Base-by-base conservation (phyloP, 2,797 vertebrate genomes). In the Ctenopoma kingsleyae region DNA sequence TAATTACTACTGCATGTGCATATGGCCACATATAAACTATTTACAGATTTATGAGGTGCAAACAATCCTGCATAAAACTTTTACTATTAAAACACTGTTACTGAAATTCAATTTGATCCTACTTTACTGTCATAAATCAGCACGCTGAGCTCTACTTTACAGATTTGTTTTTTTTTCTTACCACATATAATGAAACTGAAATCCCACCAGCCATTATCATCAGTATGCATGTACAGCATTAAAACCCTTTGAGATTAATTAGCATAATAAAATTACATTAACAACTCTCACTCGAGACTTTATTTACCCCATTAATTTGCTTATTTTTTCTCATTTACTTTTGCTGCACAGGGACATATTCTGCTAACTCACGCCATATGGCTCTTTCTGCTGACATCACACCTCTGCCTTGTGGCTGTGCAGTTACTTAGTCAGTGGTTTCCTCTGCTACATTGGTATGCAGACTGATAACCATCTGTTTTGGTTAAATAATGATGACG, bases 241-340 rank as follows among this genome's bases (percentile, higher is more conserved):
- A 50, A 53, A 80, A 46, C 41, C 77, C 52, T 47, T 23, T 64
- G 79, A 62, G 71, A 78, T 78, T 54, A 74, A 85, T 80, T 84
- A 61, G 58, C 73, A 81, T 86, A 74, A 81, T 85, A 74, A 64
- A 84, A 81, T 74, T 56, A 43, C 73, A 87, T 85, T 76, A 83
- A 81, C 41, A 4, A 16, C 80, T 73, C 56, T 82, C 85, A 82
- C 76, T 74, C 77, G 70, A 85, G 71, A 85, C 73, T 78, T 81
- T 88, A 72, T 85, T 89, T 87, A 87, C 76, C 23, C 19, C 46
- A 80, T 87, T 80, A 79, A 83, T 88, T 80, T 67, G 61, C 56
- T 71, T 75, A 48, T 65, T 84, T 84, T 67, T 76, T 60, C 53
- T 80, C 49, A 66, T 77, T 86, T 82, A 35, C 62, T 65, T 76